phyloP scores from a whole-genome alignment of 2,888 invertebrate genomes.

The Hirudinaria manillensis region DNA sequence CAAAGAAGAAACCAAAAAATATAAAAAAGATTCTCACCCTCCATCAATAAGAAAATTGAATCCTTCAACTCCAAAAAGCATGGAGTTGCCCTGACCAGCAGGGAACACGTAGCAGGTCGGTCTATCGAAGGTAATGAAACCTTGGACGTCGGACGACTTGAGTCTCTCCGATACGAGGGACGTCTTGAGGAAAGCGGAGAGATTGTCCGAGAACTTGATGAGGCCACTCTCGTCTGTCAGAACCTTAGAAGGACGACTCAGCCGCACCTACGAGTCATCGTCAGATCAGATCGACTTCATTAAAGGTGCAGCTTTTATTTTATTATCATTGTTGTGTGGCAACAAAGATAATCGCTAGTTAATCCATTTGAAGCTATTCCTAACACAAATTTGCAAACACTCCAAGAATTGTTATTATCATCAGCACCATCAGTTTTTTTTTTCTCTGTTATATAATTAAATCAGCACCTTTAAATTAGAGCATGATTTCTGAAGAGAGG shows the following conservation, averaged over 20 bases:
- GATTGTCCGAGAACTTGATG: slow-evolving; percentile 29
- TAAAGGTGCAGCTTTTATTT: neutral
- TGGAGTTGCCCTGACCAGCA: slow-evolving; percentile 27
- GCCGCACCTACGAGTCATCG: slow-evolving; percentile 11
- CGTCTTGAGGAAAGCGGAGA: slow-evolving; percentile 26
- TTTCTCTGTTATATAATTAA: too few relatives aligned
- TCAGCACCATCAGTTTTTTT: too few relatives aligned
- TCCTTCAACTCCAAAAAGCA: slow-evolving; percentile 30
- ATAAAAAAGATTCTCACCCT: slow-evolving; percentile 16
- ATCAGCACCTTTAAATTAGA: neutral
- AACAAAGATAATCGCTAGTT: too few relatives aligned
- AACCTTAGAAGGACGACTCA: slow-evolving; percentile 23
- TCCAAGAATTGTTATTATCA: too few relatives aligned
- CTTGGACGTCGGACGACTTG: slow-evolving; percentile 18
- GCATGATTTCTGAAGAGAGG: neutral
- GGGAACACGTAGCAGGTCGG: slow-evolving; percentile 32
- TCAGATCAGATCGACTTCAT: neutral
- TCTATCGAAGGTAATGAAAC: slow-evolving; percentile 29
- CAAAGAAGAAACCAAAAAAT: neutral
- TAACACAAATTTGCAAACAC: too few relatives aligned
- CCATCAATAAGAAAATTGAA: slow-evolving; percentile 33
- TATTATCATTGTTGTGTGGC: too few relatives aligned
- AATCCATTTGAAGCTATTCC: too few relatives aligned
- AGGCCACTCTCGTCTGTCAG: slow-evolving; percentile 29
- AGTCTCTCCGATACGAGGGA: slow-evolving; percentile 17